Evolutionary conservation across 1,140 invertebrate species (phyloP).

Genomic region (Drosophila micromelanica): DNA sequence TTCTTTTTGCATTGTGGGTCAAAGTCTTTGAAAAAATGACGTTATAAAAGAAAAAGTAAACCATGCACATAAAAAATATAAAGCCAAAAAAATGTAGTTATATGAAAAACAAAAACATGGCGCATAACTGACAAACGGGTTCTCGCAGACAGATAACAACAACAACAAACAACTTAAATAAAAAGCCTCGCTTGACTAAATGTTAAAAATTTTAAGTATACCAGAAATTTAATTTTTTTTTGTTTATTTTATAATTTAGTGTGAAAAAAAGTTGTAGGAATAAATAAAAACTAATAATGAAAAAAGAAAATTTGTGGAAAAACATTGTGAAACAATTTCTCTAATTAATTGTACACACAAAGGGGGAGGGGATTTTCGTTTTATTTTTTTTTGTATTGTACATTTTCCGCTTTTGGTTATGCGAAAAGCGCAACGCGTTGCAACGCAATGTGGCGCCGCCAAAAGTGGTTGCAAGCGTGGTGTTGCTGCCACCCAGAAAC

Average conservation of each 20-base stretch:
- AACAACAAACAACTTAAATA: background rate
- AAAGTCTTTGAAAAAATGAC: conserved; percentile 77
- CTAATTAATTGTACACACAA: conserved; percentile 75
- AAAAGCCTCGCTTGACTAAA: conserved; percentile 59
- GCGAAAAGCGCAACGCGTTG: conserved; percentile 30
- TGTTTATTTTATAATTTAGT: conserved; percentile 40
- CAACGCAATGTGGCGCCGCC: conserved; percentile 33
- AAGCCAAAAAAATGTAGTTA: conserved; percentile 44
- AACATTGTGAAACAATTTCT: conserved; percentile 70
- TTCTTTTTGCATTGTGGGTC: conserved; percentile 63
- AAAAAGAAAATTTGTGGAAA: conserved; percentile 24
- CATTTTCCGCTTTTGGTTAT: conserved; percentile 71
- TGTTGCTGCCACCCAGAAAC: conserved; percentile 39
- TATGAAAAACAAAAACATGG: conserved; percentile 55
- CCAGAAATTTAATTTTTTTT: conserved; percentile 69
- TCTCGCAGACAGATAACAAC: conserved; percentile 36
- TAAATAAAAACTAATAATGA: conserved; percentile 47
- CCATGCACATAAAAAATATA: conserved; percentile 37
- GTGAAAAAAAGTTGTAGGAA: conserved; percentile 44
- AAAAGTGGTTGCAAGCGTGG: conserved; percentile 33
- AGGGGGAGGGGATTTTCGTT: conserved; percentile 8
- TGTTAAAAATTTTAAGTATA: conserved; percentile 77
- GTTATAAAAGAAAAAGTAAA: conserved; percentile 58
- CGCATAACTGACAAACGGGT: conserved; percentile 62
- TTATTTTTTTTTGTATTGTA: conserved; percentile 13